Percentiles rank a stretch among this genome's conserved stretches.
Evolutionary conservation across 2,113 vertebrate genomes (phyloP).

Genomic region (Callipepla squamata): DNA sequence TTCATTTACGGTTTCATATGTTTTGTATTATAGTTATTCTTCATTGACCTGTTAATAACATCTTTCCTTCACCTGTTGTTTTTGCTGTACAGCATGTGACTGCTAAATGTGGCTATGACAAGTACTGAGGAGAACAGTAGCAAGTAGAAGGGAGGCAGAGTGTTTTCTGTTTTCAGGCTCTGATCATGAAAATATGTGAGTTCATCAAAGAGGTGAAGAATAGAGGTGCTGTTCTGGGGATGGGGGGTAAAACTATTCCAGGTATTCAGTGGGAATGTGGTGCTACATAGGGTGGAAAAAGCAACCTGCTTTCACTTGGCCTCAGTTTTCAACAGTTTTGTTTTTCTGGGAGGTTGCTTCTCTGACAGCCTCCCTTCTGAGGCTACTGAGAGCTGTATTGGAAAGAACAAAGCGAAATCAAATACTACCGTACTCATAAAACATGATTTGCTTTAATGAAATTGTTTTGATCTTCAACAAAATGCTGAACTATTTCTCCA

Average conservation of each 20-base stretch:
- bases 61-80: constrained; percentile 5
- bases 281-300: background rate
- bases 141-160: constrained; percentile 28
- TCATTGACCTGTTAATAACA: background rate
- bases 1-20: background rate
- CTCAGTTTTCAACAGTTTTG: background rate
- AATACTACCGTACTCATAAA: constrained; percentile 1
- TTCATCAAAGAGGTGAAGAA: constrained; percentile 5
- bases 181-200: constrained; percentile 4
- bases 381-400: background rate
- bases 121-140: constrained; percentile 22
- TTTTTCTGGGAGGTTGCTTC: background rate
- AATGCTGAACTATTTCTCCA: background rate
- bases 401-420: constrained; percentile 32
- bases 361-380: background rate
- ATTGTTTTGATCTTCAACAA: too few species aligned
- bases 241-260: background rate
- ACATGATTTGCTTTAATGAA: constrained; percentile 4
- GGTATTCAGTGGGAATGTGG: background rate
- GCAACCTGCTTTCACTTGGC: background rate
- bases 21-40: background rate
- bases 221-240: background rate
- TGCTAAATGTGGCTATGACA: constrained; percentile 14
- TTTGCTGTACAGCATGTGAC: constrained; percentile 21
- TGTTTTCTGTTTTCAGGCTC: constrained; percentile 28